Evolutionary conservation across 2,888 invertebrate genomes (phyloP).

Genomic region (Athrips mouffetella): DNA sequence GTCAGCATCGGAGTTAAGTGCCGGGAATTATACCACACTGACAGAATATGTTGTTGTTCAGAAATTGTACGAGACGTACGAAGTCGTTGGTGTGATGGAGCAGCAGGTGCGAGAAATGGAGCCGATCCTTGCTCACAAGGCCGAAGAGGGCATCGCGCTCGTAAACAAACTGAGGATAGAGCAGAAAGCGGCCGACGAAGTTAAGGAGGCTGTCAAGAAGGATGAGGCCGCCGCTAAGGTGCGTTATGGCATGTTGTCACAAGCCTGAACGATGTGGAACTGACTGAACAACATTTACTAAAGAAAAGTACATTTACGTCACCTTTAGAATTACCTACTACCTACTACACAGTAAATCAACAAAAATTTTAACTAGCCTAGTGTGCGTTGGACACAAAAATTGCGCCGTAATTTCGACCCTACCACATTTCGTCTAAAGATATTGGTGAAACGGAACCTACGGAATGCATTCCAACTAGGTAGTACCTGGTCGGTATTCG

Average conservation of each 20-base stretch:
- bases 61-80: constrained; percentile 90
- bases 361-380: too few species aligned
- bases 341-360: too few species aligned
- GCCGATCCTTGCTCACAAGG: constrained; percentile 86
- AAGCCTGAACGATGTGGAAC: background rate
- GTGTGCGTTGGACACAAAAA: too few species aligned
- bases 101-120: constrained; percentile 88
- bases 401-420: too few species aligned
- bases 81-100: constrained; percentile 90
- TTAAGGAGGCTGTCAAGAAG: constrained; percentile 85
- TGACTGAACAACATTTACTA: too few species aligned
- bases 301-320: too few species aligned
- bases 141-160: constrained; percentile 84
- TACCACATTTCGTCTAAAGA: too few species aligned
- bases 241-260: constrained; percentile 13
- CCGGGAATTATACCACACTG: background rate
- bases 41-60: constrained; percentile 32
- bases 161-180: constrained; percentile 87
- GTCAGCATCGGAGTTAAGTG: too few species aligned
- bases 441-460: too few species aligned
- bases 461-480: too few species aligned
- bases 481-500: too few species aligned
- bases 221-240: constrained; percentile 92
- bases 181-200: constrained; percentile 88
- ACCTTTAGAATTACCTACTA: too few species aligned